phyloP scores from a whole-genome alignment of 2,888 invertebrate genomes.

The Catocala sponsa region DNA sequence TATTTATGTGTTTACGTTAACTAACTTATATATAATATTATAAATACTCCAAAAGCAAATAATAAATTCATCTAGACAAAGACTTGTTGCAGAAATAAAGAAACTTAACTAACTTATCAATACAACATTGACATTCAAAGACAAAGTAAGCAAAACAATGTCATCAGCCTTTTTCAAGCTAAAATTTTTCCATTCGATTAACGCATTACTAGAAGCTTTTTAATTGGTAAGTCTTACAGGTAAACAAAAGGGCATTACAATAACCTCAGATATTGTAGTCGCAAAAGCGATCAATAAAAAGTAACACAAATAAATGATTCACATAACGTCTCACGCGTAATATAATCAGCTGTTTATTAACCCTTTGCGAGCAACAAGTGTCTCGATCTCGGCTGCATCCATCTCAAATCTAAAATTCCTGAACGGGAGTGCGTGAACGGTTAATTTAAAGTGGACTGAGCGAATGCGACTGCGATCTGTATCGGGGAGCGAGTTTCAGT shows the following conservation, averaged over 20 bases:
- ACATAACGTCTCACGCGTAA: constrained; percentile 44
- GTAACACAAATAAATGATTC: constrained; percentile 41
- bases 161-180: too few relatives aligned
- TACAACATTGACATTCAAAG: too few relatives aligned
- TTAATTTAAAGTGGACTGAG: constrained; percentile 84
- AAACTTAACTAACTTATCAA: too few relatives aligned
- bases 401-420: constrained; percentile 86
- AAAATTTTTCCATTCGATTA: not conserved
- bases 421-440: constrained; percentile 81
- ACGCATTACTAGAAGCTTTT: not conserved
- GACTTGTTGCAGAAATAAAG: too few relatives aligned
- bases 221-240: too few relatives aligned
- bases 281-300: constrained; percentile 28
- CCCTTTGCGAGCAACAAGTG: constrained; percentile 57
- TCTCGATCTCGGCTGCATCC: constrained; percentile 70
- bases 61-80: too few relatives aligned
- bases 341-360: constrained; percentile 53
- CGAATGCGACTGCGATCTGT: constrained; percentile 80
- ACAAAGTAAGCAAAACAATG: too few relatives aligned
- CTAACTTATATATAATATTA: too few relatives aligned
- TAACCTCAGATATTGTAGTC: not conserved
- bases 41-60: too few relatives aligned
- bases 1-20: too few relatives aligned
- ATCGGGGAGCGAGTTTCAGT: constrained; percentile 83
- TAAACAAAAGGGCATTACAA: not conserved